A percentile compares a stretch with the other conserved stretches of the same genome.
phyloP scores from a whole-genome alignment of 2,888 invertebrate species.

The Lochmaea crataegi region DNA sequence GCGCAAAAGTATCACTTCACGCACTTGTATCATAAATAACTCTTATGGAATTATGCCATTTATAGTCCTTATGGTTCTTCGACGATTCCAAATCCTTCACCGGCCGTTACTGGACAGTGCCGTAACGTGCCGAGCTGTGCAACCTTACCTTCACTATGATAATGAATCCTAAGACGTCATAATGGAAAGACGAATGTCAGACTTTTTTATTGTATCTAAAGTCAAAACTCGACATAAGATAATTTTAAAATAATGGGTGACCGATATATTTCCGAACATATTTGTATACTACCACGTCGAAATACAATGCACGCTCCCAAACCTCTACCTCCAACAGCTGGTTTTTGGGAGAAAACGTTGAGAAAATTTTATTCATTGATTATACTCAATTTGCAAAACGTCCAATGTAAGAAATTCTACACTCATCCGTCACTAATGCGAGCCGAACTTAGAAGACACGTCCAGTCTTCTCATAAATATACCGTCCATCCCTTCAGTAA shows the following conservation, averaged over 20 bases:
- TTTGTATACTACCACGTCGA: background rate
- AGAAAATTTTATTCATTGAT: slow-evolving; percentile 12
- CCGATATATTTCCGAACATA: background rate
- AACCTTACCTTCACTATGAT: no score
- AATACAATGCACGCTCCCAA: background rate
- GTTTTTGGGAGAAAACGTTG: background rate
- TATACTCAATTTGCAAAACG: slow-evolving; percentile 24
- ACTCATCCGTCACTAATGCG: slow-evolving; percentile 21
- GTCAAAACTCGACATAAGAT: no score
- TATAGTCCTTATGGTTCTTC: no score
- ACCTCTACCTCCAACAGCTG: slow-evolving; percentile 21
- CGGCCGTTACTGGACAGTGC: no score
- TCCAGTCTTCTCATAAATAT: slow-evolving; percentile 19
- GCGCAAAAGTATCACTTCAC: no score
- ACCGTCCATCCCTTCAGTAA: slow-evolving; percentile 43
- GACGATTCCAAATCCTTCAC: no score
- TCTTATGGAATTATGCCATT: no score
- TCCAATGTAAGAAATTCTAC: slow-evolving; percentile 26
- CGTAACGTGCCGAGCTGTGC: no score
- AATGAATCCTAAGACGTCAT: no score
- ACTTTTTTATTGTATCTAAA: no score
- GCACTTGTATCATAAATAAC: no score
- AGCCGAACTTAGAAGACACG: slow-evolving; percentile 31
- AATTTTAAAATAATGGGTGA: background rate
- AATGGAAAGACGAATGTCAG: no score